These are phyloP conservation scores for Acomys russatus DNA, from an alignment of 2,797 vertebrate genomes.

Conservation along the genomic window DNA sequence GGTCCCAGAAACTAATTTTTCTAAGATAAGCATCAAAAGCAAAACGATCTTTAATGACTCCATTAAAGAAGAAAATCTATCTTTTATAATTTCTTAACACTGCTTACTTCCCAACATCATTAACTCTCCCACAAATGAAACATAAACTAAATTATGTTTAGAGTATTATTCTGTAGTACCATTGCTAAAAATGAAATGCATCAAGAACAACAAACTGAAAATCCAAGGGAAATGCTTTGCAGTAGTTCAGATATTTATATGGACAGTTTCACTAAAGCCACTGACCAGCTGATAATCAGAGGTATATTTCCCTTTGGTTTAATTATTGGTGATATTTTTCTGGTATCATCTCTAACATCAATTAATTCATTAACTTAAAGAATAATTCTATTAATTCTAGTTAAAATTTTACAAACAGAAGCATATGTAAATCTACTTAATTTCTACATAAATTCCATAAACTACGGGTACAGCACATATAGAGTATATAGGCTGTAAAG, in stretches of 20 bases:
- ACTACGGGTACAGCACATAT: neutral
- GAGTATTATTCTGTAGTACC: neutral
- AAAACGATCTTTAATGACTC: slow-evolving; percentile 55
- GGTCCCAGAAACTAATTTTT: slow-evolving; percentile 44
- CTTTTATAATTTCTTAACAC: slow-evolving; percentile 51
- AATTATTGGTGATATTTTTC: neutral
- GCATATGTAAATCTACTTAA: neutral
- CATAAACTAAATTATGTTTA: slow-evolving; percentile 49
- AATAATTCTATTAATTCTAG: neutral
- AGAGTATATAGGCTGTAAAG: neutral
- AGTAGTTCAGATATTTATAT: neutral
- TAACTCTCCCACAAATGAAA: slow-evolving; percentile 48
- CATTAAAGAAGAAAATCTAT: slow-evolving; percentile 57
- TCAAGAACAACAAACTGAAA: neutral
- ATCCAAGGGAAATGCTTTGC: neutral
- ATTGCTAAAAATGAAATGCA: neutral
- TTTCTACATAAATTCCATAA: neutral
- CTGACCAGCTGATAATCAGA: neutral
- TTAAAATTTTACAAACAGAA: neutral
- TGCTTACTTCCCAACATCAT: neutral
- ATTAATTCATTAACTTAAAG: neutral
- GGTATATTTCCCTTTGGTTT: neutral
- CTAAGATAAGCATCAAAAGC: slow-evolving; percentile 33
- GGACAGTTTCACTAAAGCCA: neutral
- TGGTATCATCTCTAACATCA: neutral